Percentiles rank a stretch among this genome's conserved stretches.
phyloP scores from a whole-genome alignment of 2,888 invertebrate species.

The Microplitis manilae region DNA sequence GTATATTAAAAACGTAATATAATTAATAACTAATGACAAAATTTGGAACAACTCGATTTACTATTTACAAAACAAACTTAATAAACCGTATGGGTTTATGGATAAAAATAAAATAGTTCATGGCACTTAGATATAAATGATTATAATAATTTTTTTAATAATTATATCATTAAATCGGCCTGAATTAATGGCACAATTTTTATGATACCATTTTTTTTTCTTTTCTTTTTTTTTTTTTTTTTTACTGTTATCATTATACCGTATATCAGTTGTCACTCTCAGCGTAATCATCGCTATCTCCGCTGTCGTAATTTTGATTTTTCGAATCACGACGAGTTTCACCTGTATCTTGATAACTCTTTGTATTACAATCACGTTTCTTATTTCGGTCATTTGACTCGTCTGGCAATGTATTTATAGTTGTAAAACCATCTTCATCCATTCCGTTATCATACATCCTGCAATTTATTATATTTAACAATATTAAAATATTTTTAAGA shows the following conservation, averaged over 20 bases:
- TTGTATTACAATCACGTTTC: conserved; percentile 25
- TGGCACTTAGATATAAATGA: conserved; percentile 31
- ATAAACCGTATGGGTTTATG: conserved; percentile 23
- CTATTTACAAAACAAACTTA: conserved; percentile 32
- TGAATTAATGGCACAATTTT: conserved; percentile 25
- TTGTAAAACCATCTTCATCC: conserved; percentile 80
- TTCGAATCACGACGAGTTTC: conserved; percentile 50
- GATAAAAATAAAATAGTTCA: conserved; percentile 13
- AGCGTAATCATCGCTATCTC: conserved; percentile 69
- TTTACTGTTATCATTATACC: conserved; percentile 12
- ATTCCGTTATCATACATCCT: conserved; percentile 62
- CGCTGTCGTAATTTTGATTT: conserved; percentile 64
- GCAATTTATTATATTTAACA: conserved; percentile 27
- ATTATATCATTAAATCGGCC: conserved; percentile 11
- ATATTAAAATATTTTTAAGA: background rate
- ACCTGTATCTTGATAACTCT: conserved; percentile 23
- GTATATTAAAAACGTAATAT: background rate
- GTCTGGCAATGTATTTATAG: conserved; percentile 76
- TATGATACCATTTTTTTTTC: background rate
- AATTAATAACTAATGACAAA: conserved; percentile 33
- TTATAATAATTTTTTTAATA: conserved; percentile 18
- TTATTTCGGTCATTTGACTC: conserved; percentile 39
- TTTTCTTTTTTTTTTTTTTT: background rate
- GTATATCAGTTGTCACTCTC: conserved; percentile 66
- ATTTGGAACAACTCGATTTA: background rate